These are phyloP conservation scores for Plestiodon gilberti DNA, from an alignment of 2,113 vertebrate species.

Conservation along the genomic window DNA sequence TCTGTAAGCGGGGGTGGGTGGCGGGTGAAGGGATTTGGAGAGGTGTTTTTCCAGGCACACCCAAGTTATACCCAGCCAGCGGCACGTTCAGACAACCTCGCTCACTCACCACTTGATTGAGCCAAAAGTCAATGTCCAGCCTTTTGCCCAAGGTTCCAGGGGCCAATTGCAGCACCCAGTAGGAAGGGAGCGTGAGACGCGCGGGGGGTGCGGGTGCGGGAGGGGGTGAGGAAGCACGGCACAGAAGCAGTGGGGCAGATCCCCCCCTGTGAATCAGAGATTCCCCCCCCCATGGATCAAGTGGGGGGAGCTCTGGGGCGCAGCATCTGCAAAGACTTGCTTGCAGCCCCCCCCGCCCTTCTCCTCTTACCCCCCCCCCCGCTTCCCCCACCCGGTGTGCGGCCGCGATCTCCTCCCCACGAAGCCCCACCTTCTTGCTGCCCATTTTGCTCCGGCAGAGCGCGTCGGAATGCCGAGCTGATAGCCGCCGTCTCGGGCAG, in stretches of 20 bases:
- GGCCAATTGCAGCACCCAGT: not conserved
- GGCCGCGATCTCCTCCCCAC: not conserved
- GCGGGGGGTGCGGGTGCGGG: not conserved
- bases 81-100: not conserved
- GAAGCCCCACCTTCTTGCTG: not conserved
- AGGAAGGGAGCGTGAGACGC: not conserved
- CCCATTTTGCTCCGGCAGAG: not conserved
- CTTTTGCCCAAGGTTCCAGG: not conserved
- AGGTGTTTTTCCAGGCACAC: not conserved
- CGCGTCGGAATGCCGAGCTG: not conserved
- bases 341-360: too few species aligned
- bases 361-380: too few species aligned
- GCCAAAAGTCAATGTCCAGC: not conserved
- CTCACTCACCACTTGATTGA: too few species aligned
- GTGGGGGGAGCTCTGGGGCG: not conserved
- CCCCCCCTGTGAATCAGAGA: too few species aligned
- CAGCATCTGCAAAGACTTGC: too few species aligned
- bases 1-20: not conserved
- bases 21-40: not conserved
- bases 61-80: not conserved
- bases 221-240: not conserved
- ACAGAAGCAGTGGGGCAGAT: too few species aligned
- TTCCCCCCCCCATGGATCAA: too few species aligned
- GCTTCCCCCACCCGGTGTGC: not conserved
- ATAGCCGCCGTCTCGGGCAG: not conserved